A percentile compares a stretch with the other conserved stretches of the same genome.
Conservation (phyloP, 2,797 vertebrate species). For the Micropoecilia bifurca region DNA sequence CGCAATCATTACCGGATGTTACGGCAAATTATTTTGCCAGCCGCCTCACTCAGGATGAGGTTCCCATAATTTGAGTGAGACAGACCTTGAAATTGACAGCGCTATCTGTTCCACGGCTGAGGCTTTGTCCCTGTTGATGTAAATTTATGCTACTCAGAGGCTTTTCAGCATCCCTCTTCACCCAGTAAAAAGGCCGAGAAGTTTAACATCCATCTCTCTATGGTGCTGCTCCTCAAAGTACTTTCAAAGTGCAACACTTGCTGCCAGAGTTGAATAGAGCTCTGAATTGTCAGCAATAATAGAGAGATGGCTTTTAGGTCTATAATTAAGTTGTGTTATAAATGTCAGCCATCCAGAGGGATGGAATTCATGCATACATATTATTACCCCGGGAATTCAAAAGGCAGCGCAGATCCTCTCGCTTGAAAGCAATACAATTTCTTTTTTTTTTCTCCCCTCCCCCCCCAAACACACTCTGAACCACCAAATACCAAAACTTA, state of each 20-base stretch:
- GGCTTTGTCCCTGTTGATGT: conserved; percentile 80
- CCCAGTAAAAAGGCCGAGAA: conserved; percentile 79
- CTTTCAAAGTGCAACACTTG: conserved; percentile 80
- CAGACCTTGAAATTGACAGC: conserved; percentile 81
- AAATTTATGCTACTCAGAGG: conserved; percentile 77
- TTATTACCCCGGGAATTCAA: conserved; percentile 83
- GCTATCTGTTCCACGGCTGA: conserved; percentile 77
- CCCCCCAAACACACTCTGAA: conserved; percentile 59
- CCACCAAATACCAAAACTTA: conserved; percentile 75
- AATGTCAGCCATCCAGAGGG: conserved; percentile 81
- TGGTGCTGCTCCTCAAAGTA: conserved; percentile 75
- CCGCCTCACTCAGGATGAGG: conserved; percentile 64
- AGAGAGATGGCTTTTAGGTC: conserved; percentile 83
- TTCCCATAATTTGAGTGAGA: conserved; percentile 78
- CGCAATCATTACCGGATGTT: conserved; percentile 74
- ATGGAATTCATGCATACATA: conserved; percentile 83
- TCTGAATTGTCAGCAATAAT: conserved; percentile 77
- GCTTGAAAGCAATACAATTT: conserved; percentile 79
- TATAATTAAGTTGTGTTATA: conserved; percentile 85
- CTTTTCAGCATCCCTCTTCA: conserved; percentile 75
- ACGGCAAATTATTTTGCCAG: conserved; percentile 79
- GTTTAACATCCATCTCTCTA: conserved; percentile 80
- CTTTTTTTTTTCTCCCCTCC: conserved; percentile 37
- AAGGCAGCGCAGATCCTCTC: conserved; percentile 72
- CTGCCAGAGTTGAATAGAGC: conserved; percentile 77